phyloP scores from a whole-genome alignment of 1,140 invertebrate genomes.

The Brachionus sp. region DNA sequence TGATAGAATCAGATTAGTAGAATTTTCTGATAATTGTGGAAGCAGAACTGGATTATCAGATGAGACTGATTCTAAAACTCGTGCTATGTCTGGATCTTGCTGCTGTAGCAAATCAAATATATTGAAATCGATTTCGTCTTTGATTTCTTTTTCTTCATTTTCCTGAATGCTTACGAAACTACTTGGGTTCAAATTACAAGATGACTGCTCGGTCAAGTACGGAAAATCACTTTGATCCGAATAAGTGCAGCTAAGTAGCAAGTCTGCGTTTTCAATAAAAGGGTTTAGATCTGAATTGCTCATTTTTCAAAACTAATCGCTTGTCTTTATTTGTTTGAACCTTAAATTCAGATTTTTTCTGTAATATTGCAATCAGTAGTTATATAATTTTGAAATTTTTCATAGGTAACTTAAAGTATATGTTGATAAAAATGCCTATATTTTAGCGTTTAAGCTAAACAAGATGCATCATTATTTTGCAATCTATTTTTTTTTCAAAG shows the following conservation, averaged over 20 bases:
- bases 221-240: neutral
- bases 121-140: slow-evolving; percentile 36
- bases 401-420: neutral
- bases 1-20: neutral
- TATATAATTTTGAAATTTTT: neutral
- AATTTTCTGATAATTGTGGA: neutral
- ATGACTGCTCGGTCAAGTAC: neutral
- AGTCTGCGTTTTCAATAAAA: slow-evolving; percentile 24
- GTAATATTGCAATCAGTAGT: neutral
- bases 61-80: neutral
- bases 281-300: neutral
- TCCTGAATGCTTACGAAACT: neutral
- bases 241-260: neutral
- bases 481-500: neutral
- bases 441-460: neutral
- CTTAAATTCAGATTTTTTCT: neutral
- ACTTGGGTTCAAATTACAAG: neutral
- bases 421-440: neutral
- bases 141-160: slow-evolving; percentile 23
- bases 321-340: neutral
- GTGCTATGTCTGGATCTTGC: slow-evolving; percentile 17
- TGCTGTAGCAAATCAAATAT: slow-evolving; percentile 13
- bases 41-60: neutral
- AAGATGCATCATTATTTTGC: neutral
- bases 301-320: neutral